Conservation (phyloP, 2,888 invertebrate genomes). For the Acheta domesticus region DNA sequence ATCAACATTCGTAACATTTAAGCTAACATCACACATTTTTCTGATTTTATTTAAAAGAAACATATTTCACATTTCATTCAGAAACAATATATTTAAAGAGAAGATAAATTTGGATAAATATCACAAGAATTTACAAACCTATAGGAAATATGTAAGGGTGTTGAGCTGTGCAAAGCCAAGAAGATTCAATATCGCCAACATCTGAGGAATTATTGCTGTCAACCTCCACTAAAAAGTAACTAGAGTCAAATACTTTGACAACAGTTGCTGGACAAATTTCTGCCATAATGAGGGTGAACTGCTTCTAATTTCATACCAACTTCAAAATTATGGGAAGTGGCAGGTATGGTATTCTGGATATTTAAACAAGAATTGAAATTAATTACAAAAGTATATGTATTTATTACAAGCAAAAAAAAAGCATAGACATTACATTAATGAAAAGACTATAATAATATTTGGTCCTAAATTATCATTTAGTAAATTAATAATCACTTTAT, state of each 20-base stretch:
- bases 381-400: no score
- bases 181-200: slow-evolving; percentile 34
- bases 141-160: slow-evolving; percentile 63
- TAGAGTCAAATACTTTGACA: slow-evolving; percentile 60
- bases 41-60: neutral
- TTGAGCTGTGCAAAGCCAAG: slow-evolving; percentile 58
- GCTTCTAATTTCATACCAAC: slow-evolving; percentile 74
- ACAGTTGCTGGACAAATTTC: slow-evolving; percentile 70
- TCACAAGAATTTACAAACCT: slow-evolving; percentile 40
- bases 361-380: no score
- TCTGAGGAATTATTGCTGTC: slow-evolving; percentile 46
- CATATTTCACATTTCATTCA: slow-evolving; percentile 4
- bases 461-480: no score
- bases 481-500: no score
- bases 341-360: slow-evolving; percentile 27
- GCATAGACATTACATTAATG: no score
- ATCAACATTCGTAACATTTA: no score
- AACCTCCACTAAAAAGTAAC: slow-evolving; percentile 64
- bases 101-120: neutral
- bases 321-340: slow-evolving; percentile 55
- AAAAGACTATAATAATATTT: no score
- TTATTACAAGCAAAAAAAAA: no score
- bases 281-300: slow-evolving; percentile 63
- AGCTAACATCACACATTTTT: no score
- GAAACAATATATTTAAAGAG: neutral